Percentiles rank a stretch among this genome's conserved stretches.
phyloP scores from a whole-genome alignment of 37 sponge, comb jelly and placozoan species.

The Chondrilla cf. caribensis region DNA sequence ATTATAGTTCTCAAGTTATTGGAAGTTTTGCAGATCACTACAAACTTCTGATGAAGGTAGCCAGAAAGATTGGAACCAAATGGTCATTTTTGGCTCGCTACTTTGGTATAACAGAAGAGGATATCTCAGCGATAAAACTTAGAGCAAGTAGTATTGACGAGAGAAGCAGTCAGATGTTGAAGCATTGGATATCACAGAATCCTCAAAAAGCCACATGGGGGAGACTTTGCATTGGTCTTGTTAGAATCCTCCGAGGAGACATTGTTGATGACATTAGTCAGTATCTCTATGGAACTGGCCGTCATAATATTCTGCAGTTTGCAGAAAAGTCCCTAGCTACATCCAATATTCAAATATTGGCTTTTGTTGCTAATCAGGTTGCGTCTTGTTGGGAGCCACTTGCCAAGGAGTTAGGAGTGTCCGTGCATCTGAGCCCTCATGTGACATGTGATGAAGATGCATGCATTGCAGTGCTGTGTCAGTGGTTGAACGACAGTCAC shows the following conservation, averaged over 20 bases:
- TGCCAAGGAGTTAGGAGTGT: background rate
- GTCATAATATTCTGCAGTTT: background rate
- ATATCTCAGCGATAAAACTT: background rate
- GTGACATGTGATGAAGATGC: background rate
- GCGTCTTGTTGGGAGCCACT: background rate
- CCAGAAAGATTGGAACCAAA: background rate
- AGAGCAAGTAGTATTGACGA: background rate
- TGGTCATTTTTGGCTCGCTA: slow-evolving; percentile 7
- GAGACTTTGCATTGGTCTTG: background rate
- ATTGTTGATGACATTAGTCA: slow-evolving; percentile 1
- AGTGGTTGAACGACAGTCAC: background rate
- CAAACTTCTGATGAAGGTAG: background rate
- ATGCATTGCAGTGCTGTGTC: background rate
- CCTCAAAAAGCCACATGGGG: background rate
- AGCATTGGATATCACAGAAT: background rate
- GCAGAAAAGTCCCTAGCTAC: background rate
- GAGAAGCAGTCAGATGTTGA: background rate
- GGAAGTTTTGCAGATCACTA: no score
- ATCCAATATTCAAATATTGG: background rate
- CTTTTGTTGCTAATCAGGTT: slow-evolving; percentile 4
- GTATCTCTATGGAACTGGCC: background rate
- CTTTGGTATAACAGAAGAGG: background rate
- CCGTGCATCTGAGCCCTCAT: background rate
- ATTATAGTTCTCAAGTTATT: no score
- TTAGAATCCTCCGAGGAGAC: background rate